phyloP scores from a whole-genome alignment of 2,888 invertebrate genomes.

The Vandiemenella viatica region DNA sequence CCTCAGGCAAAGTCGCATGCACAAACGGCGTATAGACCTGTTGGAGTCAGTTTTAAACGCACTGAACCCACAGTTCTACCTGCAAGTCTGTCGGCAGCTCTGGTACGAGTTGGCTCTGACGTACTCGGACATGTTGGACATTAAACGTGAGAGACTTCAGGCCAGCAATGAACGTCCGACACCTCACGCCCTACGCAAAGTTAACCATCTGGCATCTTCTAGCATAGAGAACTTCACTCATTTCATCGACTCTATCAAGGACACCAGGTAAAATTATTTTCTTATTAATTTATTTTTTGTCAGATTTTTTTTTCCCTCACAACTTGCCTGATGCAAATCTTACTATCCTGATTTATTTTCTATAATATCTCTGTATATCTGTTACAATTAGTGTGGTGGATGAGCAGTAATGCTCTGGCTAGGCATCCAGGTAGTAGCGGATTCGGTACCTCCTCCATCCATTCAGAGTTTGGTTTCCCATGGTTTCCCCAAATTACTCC shows the following conservation, averaged over 20 bases:
- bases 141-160: constrained; percentile 57
- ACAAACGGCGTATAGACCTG: constrained; percentile 71
- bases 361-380: no score
- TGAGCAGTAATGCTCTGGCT: no score
- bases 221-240: constrained; percentile 58
- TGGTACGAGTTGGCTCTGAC: constrained; percentile 78
- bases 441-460: no score
- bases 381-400: no score
- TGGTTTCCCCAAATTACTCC: no score
- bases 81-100: constrained; percentile 62
- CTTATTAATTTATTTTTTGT: constrained; percentile 3
- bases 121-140: constrained; percentile 66
- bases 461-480: no score
- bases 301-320: no score
- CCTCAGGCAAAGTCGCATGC: constrained; percentile 70
- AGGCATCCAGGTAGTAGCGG: no score
- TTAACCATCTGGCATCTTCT: constrained; percentile 56
- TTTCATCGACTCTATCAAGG: constrained; percentile 57
- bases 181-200: constrained; percentile 55
- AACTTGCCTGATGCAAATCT: no score
- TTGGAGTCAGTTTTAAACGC: constrained; percentile 61
- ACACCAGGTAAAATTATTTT: constrained; percentile 19
- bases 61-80: constrained; percentile 75
- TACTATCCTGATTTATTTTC: no score
- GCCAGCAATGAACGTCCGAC: constrained; percentile 40